phyloP scores from a whole-genome alignment of 2,113 vertebrate genomes.

The Corydoras sp. region DNA sequence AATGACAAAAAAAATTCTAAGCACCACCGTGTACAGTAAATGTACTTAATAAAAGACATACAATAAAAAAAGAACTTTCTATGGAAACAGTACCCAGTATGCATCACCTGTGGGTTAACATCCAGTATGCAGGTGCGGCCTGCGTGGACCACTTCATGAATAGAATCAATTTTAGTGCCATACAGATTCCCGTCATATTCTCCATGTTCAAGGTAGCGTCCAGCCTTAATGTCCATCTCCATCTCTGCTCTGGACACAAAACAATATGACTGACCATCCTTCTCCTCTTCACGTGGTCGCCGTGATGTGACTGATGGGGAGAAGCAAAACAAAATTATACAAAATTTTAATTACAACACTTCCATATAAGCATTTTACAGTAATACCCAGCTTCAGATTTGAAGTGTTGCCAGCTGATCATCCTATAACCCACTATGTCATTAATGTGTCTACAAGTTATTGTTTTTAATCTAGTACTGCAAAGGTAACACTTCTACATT shows the following conservation, averaged over 20 bases:
- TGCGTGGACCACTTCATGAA: slow-evolving; percentile 85
- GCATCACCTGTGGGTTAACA: slow-evolving; percentile 87
- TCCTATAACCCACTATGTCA: too few species aligned
- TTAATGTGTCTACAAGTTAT: too few species aligned
- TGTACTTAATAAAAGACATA: too few species aligned
- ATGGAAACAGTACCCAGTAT: too few species aligned
- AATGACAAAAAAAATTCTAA: too few species aligned
- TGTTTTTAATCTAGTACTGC: too few species aligned
- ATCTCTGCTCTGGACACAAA: slow-evolving; percentile 86
- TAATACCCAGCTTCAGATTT: too few species aligned
- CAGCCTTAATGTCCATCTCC: slow-evolving; percentile 88
- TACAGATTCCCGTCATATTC: slow-evolving; percentile 97
- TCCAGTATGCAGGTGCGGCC: slow-evolving; percentile 94
- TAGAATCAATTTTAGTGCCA: slow-evolving; percentile 96
- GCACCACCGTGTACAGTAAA: too few species aligned
- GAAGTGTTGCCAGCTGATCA: too few species aligned
- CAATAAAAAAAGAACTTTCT: not conserved
- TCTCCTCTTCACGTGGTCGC: slow-evolving; percentile 86
- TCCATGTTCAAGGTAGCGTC: slow-evolving; percentile 90
- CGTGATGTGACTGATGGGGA: slow-evolving; percentile 82
- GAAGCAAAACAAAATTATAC: not conserved
- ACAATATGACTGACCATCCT: slow-evolving; percentile 87
- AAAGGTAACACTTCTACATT: too few species aligned
- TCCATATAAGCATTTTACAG: too few species aligned
- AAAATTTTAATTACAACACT: too few species aligned